phyloP scores from a whole-genome alignment of 1,140 invertebrate species.

The Pristionchus pacificus region DNA sequence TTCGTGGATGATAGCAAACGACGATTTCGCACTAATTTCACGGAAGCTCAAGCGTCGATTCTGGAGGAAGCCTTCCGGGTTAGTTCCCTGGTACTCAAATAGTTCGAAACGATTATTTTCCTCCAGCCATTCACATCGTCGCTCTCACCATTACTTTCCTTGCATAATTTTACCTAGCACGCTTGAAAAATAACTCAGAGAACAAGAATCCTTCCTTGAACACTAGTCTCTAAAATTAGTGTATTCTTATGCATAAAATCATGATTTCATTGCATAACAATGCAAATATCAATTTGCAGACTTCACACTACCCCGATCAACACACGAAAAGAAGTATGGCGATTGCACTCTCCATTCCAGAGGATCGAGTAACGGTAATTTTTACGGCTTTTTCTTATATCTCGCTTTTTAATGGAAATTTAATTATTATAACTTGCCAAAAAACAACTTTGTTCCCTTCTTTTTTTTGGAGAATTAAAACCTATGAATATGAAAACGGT shows the following conservation, averaged over 20 bases:
- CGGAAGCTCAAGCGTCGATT: slow-evolving; percentile 28
- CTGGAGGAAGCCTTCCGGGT: slow-evolving; percentile 37
- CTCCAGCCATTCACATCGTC: no score
- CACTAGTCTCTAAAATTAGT: no score
- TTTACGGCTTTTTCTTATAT: no score
- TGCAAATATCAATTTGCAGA: slow-evolving; percentile 3
- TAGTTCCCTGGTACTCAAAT: no score
- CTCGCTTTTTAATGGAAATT: no score
- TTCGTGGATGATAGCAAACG: slow-evolving; percentile 15
- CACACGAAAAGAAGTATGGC: slow-evolving; percentile 34
- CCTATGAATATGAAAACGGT: no score
- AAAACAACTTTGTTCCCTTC: no score
- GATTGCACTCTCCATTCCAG: slow-evolving; percentile 25
- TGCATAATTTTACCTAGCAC: not conserved
- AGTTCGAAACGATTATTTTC: no score
- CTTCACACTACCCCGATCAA: slow-evolving; percentile 40
- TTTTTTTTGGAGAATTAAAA: no score
- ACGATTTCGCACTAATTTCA: slow-evolving; percentile 40
- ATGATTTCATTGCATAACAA: not conserved
- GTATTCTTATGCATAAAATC: not conserved
- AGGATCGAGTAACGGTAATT: slow-evolving; percentile 40
- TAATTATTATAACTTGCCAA: no score
- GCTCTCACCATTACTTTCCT: no score
- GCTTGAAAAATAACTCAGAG: not conserved
- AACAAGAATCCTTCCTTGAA: no score